phyloP scores from a whole-genome alignment of 1,140 invertebrate species.

The Drosophila arizonae region DNA sequence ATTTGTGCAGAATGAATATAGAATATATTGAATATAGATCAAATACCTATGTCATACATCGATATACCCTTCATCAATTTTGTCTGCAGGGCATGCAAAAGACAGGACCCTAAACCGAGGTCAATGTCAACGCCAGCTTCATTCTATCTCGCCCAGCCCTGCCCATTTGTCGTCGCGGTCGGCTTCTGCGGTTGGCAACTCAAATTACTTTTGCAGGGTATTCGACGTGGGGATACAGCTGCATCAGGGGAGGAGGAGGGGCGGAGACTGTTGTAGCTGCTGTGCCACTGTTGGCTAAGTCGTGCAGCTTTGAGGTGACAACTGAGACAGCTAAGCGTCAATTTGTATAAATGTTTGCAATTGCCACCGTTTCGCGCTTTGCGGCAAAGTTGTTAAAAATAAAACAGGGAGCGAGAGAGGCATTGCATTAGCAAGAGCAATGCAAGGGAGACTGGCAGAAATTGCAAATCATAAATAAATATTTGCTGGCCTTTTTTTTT shows the following conservation, averaged over 20 bases:
- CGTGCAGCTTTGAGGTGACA: slow-evolving; percentile 57
- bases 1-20: no score
- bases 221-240: neutral
- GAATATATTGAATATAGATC: no score
- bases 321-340: slow-evolving; percentile 59
- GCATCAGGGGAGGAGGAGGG: neutral
- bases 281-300: slow-evolving; percentile 34
- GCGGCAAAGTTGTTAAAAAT: slow-evolving; percentile 58
- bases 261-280: neutral
- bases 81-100: neutral
- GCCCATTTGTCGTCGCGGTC: slow-evolving; percentile 10
- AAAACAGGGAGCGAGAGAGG: slow-evolving; percentile 13
- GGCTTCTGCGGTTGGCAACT: slow-evolving; percentile 64
- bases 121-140: slow-evolving; percentile 4
- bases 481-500: slow-evolving; percentile 44
- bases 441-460: neutral
- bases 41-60: no score
- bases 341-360: slow-evolving; percentile 71
- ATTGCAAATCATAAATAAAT: slow-evolving; percentile 60
- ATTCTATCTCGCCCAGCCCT: neutral
- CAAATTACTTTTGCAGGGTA: slow-evolving; percentile 52
- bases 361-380: slow-evolving; percentile 49
- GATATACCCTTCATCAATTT: neutral
- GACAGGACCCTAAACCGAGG: neutral
- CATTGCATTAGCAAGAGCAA: slow-evolving; percentile 12